Evolutionary conservation across 1,140 invertebrate species (phyloP), one percentile per base, ranked within the genome.

Genomic region (Dinoponera quadriceps): DNA sequence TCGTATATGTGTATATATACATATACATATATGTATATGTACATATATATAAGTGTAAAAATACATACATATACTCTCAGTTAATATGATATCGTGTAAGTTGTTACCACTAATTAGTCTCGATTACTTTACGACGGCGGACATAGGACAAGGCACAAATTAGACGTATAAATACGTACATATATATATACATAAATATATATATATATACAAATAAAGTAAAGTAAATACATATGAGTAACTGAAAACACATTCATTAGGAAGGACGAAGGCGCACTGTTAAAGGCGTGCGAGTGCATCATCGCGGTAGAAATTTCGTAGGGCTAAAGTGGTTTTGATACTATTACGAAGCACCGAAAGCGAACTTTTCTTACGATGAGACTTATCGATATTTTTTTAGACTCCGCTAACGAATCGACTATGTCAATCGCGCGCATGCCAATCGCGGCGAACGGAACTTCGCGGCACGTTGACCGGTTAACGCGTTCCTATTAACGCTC

Each of bases 341-440:
- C 82, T 84, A 80, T 69, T n/a, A 84, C 65, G 65, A 83, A 84
- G 75, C 75, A 80, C 82, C 44, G 75, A 80, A 62, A 65, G 75
- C 75, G 66, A 69, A 84, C 63, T 80, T 84, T 84, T 84, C 75
- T 84, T 80, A 83, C 62, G 57, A 57, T 49, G 48, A 80, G 54
- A 84, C 82, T 84, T 66, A 66, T 66, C 33, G 57, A 81, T 84
- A 84, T 84, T 84, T 84, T 84, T 80, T 84, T 80, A 84, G 63
- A 78, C 59, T 83, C 63, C 62, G 62, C 82, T 75, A 69, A 78
- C 18, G 73, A 83, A 83, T 63, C 38, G 54, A 83, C 38, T 33
- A 75, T 27, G 60, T 51, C 13, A 80, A 57, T 57, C 65, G 65
- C 63, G 65, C 75, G 63, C 75, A 59, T n/a, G 29, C 29, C 33